Evolutionary conservation across 2,113 vertebrate genomes (phyloP).

Genomic region (Eulacestoma nigropectus): DNA sequence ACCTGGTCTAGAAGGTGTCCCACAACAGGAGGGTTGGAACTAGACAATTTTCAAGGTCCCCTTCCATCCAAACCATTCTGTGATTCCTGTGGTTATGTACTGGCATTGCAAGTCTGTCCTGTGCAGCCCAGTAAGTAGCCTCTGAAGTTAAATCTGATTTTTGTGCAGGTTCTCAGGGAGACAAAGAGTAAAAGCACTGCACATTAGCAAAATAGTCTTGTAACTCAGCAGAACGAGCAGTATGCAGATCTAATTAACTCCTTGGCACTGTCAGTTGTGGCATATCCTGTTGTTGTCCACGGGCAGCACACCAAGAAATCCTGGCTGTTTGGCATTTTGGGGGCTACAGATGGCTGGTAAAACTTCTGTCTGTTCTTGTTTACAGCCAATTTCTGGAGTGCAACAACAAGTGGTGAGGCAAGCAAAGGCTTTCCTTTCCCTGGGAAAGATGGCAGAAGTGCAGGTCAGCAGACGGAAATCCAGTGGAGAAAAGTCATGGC

Average conservation of each 20-base stretch:
- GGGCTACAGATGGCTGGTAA: conserved; percentile 38
- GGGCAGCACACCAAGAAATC: conserved; percentile 35
- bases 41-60: neutral
- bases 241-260: conserved; percentile 59
- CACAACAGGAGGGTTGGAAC: neutral
- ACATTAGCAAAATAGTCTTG: neutral
- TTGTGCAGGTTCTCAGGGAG: neutral
- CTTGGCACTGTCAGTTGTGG: neutral
- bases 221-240: conserved; percentile 9
- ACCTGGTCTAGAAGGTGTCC: neutral
- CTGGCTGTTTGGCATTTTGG: neutral
- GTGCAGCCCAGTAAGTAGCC: neutral
- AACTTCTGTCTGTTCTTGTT: conserved; percentile 69
- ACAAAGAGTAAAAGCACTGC: conserved; percentile 2
- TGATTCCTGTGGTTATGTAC: neutral
- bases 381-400: conserved; percentile 93
- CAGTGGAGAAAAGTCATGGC: conserved; percentile 86
- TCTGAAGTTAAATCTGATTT: neutral
- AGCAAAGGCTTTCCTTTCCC: conserved; percentile 88
- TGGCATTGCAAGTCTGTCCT: neutral
- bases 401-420: conserved; percentile 95
- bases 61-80: neutral
- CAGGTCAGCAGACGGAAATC: conserved; percentile 79
- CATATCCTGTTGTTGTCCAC: neutral
- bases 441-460: conserved; percentile 91